Base-by-base conservation (phyloP, 2,113 vertebrate genomes). In the Ctenodactylus gundi region DNA sequence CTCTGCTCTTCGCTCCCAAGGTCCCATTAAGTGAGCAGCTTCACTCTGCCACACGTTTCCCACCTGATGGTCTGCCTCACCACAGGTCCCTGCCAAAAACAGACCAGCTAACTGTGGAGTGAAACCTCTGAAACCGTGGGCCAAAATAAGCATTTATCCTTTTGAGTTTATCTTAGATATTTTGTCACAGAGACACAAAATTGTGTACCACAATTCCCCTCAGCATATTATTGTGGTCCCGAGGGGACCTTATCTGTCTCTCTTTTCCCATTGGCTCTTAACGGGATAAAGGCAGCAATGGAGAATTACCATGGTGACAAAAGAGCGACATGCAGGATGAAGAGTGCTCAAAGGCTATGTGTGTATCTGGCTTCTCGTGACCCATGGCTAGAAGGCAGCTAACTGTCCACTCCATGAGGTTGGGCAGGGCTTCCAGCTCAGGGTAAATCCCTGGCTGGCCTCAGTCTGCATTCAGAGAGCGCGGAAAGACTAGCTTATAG, bases 241-340 rank as follows among this genome's bases (percentile, higher is more conserved):
- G 1, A 15, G 12, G 1, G 13, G 25, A 25, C 34, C 29, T 14
- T 51, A 1, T 1, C 46, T 6, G 27, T 44, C 46, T 10, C 3
- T 29, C 31, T 29, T n/a, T 76, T 34, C 55, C 84, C 3, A 3
- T 15, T 44, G 25, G 34, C n/a, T 41, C 18, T 41, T 15, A 21
- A n/a, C 18, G 34, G 34, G 49, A 68, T 29, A 25, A 72, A 72
- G 39, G 23, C 1, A 39, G 17, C 44, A 3, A 2, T 3, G 46
- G 53, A 70, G 46, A 65, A 8, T n/a, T 34, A n/a, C 36, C 15
- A 4, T 11, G 21, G 57, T 18, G 17, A 8, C 1, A 11, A 12
- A 4, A 84, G 44, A 34, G 29, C 21, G 41, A 17, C 44, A 36
- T 3, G 9, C 13, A 8, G 11, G 27, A 62, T 27, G 34, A 15